phyloP scores from a whole-genome alignment of 2,888 invertebrate species.

The Zygogramma bicolorata region DNA sequence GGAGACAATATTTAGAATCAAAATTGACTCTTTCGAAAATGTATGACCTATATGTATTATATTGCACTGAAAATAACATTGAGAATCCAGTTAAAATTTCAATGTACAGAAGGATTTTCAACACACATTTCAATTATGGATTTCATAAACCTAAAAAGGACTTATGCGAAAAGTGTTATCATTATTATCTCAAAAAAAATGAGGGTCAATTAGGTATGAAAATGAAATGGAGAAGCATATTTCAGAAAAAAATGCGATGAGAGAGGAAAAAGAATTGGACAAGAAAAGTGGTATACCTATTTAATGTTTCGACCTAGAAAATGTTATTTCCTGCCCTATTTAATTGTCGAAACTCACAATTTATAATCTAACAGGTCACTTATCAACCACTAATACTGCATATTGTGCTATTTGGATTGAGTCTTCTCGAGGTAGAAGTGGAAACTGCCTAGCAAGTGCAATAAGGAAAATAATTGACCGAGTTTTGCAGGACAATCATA shows the following conservation, averaged over 20 bases:
- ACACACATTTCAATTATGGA: constrained; percentile 25
- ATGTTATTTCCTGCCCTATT: constrained; percentile 44
- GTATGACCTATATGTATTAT: constrained; percentile 32
- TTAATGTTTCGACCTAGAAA: constrained; percentile 38
- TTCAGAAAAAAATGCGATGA: constrained; percentile 14
- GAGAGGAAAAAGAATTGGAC: constrained; percentile 17
- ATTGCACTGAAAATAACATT: constrained; percentile 28
- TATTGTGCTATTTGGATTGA: constrained; percentile 45
- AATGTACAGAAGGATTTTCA: constrained; percentile 31
- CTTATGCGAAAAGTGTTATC: constrained; percentile 29
- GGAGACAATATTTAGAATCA: constrained; percentile 30
- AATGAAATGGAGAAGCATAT: not conserved
- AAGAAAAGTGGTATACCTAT: constrained; percentile 15
- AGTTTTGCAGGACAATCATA: constrained; percentile 22
- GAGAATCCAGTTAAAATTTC: constrained; percentile 31
- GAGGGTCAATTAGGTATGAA: constrained; percentile 13
- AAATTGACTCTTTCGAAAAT: constrained; percentile 29
- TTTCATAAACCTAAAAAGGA: constrained; percentile 36
- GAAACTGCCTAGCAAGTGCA: constrained; percentile 41
- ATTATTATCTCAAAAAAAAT: constrained; percentile 28
- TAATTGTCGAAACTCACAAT: constrained; percentile 37
- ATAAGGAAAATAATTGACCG: constrained; percentile 38
- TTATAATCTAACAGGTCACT: constrained; percentile 41
- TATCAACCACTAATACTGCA: constrained; percentile 36
- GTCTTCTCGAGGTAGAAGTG: constrained; percentile 37